Evolutionary conservation across 2,113 vertebrate species (phyloP), one percentile per base, ranked within the genome.

Genomic region (Arvicanthis niloticus): DNA sequence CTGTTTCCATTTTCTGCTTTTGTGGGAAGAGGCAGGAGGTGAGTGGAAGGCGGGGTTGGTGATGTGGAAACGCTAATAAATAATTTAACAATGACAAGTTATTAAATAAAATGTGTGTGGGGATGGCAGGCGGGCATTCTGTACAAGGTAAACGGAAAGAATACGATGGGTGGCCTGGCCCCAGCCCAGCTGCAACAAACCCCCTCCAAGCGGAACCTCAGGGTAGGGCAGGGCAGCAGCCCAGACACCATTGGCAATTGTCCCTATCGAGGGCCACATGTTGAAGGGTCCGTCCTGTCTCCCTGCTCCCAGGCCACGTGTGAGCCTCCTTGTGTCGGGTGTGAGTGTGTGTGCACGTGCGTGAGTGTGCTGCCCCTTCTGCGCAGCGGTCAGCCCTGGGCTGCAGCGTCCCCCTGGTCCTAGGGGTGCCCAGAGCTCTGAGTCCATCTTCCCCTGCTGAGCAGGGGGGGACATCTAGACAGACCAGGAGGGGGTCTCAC

Each of bases 11-110:
- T 97, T 90, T 67, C 97, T 97, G 98, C 97, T 96, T 96, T 98
- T 31, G 0, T 88, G 92, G 97, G 95, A 97, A 97, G 97, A 97
- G 98, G 98, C 81, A 34, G 91, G 96, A 97, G 91, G 97, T 95
- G 96, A 94, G 97, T 93, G 92, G 97, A 97, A 86, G 97, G 94
- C 95, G 93, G 76, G 97, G 90, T 93, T 96, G 97, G 98, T 87
- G 96, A 98, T 96, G 98, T 98, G 98, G 95, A 94, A 98, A 99
- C 88, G 97, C 98, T 99, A 99, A 99, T 99, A 99, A 99, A 99
- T 99, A 99, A 99, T 98, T 99, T 99, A 99, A 99, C 98, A 98
- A 98, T 98, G 98, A 98, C 98, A 98, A 98, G 98, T 98, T 98
- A 99, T 99, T 99, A 99, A 99, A 99, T 99, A 97, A 98, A 98